These are phyloP conservation scores for Griposia aprilina DNA, from an alignment of 2,888 invertebrate genomes.

Conservation along the genomic window DNA sequence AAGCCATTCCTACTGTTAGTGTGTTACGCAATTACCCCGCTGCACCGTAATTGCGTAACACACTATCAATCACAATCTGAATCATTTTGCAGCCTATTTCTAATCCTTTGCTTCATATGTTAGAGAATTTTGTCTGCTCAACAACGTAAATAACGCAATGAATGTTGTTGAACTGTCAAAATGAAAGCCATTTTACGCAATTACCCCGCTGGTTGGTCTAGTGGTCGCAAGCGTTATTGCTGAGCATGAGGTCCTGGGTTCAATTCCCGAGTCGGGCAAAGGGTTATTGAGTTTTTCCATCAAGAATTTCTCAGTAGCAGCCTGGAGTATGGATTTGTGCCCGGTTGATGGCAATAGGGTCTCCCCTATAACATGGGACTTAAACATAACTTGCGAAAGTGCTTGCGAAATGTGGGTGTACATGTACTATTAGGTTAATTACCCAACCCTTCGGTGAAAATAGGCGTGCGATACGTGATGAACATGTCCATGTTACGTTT, in stretches of 20 bases:
- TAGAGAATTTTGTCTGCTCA: no score
- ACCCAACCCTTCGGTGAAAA: background rate
- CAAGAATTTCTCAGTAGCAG: background rate
- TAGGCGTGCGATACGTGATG: background rate
- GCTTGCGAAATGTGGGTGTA: background rate
- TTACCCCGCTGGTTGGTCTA: no score
- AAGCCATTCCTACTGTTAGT: no score
- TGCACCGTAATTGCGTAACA: no score
- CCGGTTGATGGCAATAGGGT: background rate
- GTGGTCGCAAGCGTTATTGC: no score
- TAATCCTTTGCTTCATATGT: no score
- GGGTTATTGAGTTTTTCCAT: background rate
- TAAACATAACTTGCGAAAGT: background rate
- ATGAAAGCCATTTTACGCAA: no score
- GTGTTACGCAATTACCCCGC: no score
- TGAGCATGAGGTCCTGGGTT: background rate
- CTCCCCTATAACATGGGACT: background rate
- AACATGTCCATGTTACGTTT: background rate
- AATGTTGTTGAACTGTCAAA: no score
- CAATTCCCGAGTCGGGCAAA: background rate
- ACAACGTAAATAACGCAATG: no score
- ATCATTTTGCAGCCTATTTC: no score
- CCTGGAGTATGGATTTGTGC: background rate
- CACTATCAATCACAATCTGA: no score
- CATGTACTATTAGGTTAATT: background rate